phyloP scores from a whole-genome alignment of 2,113 vertebrate genomes.

The Sinocyclocheilus maitianheensis region DNA sequence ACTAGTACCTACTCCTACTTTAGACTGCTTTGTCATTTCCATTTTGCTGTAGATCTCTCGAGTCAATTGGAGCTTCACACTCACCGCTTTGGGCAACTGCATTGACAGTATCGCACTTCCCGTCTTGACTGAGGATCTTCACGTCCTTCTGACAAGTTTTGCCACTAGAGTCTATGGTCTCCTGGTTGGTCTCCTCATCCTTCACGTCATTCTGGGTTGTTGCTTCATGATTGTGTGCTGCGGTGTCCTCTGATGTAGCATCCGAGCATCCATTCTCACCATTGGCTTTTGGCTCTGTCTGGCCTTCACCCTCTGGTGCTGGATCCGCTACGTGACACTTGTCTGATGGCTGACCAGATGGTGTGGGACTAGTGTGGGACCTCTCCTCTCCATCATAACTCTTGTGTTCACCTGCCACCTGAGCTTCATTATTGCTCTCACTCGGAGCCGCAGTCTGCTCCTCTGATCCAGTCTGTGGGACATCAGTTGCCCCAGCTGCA shows the following conservation, averaged over 20 bases:
- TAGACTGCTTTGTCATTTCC: conserved; percentile 58
- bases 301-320: conserved; percentile 46
- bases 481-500: conserved; percentile 38
- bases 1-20: conserved; percentile 54
- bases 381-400: conserved; percentile 44
- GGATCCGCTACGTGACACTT: conserved; percentile 16
- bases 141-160: conserved; percentile 64
- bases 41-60: conserved; percentile 56
- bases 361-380: conserved; percentile 39
- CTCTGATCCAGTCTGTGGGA: conserved; percentile 49
- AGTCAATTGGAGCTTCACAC: conserved; percentile 67
- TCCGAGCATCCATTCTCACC: conserved; percentile 74
- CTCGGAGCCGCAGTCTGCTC: conserved; percentile 48
- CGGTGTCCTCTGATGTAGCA: conserved; percentile 67
- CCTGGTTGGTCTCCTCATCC: conserved; percentile 61
- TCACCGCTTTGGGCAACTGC: conserved; percentile 78
- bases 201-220: conserved; percentile 57
- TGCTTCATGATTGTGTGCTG: conserved; percentile 68
- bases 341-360: conserved; percentile 53
- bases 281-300: conserved; percentile 65
- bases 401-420: conserved; percentile 51
- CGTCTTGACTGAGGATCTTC: conserved; percentile 74
- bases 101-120: conserved; percentile 65
- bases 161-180: conserved; percentile 66
- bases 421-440: conserved; percentile 51